Conservation (phyloP, 2,888 invertebrate species). For the Dusona sp. region DNA sequence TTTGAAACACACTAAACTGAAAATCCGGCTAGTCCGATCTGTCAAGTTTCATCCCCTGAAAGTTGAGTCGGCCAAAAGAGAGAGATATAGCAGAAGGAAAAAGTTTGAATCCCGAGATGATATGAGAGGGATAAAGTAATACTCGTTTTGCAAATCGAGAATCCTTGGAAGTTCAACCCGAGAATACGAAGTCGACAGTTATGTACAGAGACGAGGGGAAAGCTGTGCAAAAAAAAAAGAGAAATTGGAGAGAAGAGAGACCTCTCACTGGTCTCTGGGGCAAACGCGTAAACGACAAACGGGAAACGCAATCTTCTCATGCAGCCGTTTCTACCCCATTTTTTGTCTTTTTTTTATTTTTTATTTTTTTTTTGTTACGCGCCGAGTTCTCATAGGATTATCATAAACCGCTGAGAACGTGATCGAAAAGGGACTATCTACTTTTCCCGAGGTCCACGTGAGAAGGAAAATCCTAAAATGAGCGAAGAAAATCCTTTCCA, state of each 20-base stretch:
- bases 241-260: conserved; percentile 12
- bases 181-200: conserved; percentile 41
- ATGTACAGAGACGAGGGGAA: conserved; percentile 1
- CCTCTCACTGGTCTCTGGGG: conserved; percentile 39
- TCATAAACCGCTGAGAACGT: conserved; percentile 34
- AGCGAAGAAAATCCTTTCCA: background rate
- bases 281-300: conserved; percentile 61
- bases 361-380: conserved; percentile 1
- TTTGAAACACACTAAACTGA: background rate
- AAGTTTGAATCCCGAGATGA: conserved; percentile 23
- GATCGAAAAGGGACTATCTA: conserved; percentile 49
- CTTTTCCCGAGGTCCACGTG: background rate
- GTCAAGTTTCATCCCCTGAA: conserved; percentile 11
- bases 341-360: conserved; percentile 25
- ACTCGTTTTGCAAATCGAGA: conserved; percentile 57
- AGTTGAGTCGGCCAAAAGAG: background rate
- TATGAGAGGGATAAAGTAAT: conserved; percentile 20
- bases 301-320: conserved; percentile 62
- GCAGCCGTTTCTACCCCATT: conserved; percentile 38
- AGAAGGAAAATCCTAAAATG: background rate
- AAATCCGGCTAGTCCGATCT: background rate
- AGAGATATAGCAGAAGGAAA: background rate
- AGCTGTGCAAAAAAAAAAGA: conserved; percentile 31
- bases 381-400: conserved; percentile 57
- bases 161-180: conserved; percentile 43